Base-by-base conservation (phyloP, 2,113 vertebrate species). In the Willisornis vidua region DNA sequence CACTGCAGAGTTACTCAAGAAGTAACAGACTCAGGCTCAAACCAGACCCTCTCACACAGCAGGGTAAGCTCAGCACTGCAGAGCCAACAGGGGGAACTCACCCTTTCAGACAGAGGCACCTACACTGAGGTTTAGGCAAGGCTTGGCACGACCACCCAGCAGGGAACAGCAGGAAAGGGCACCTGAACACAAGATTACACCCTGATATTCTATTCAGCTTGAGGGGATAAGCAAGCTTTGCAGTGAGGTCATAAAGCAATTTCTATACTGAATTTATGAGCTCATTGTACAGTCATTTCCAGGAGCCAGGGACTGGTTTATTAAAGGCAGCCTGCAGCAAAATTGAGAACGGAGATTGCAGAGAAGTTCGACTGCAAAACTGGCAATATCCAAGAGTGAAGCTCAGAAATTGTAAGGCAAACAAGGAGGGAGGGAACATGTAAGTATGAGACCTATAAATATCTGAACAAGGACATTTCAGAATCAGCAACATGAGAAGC, bases 241-340 rank as follows among this genome's bases (percentile, higher is more conserved):
- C 63, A 63, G 80, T 86, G 89, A 91, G 78, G 79, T 90, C 93
- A 91, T 90, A 87, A 94, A 93, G 72, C 67, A 83, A 77, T 88
- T 93, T 89, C 80, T 62, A 67, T 52, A 80, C 18, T 26, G 63
- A 88, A 96, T 86, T 96, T 94, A 96, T 94, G 91, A 86, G 81
- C 76, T 80, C 89, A 89, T 97, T 94, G 54, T 46, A 93, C 23
- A 95, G 87, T 45, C 62, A 74, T 88, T 96, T 95, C 68, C 75
- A 96, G 63, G 76, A 96, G 85, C 51, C 82, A 57, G 48, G 59
- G 72, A 81, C 55, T 55, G 67, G 71, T 94, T 86, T 92, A 86
- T 85, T 55, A 86, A 65, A 71, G 46, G 74, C 10, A 91, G 95
- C 81, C 77, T 46, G 26, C n/a, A 83, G 93, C 91, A 76, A 94